A percentile compares a stretch with the other conserved stretches of the same genome.
phyloP scores from a whole-genome alignment of 2,888 invertebrate genomes.

The Fissipunctia ypsillon region DNA sequence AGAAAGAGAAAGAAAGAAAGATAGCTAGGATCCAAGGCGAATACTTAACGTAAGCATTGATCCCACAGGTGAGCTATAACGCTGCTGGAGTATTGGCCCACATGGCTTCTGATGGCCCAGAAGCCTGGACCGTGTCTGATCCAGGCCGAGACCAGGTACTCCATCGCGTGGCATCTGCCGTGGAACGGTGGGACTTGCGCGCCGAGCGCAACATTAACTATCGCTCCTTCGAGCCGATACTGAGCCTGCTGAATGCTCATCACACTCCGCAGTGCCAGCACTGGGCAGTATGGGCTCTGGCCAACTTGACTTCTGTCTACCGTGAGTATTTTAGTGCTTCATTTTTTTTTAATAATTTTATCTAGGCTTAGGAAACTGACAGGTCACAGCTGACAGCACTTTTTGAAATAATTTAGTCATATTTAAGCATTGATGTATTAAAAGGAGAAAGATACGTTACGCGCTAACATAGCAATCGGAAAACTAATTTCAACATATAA shows the following conservation, averaged over 20 bases:
- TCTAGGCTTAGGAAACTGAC: not conserved
- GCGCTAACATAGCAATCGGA: too few species aligned
- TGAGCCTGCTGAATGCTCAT: slow-evolving; percentile 94
- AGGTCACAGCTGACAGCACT: not conserved
- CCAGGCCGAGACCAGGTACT: slow-evolving; percentile 94
- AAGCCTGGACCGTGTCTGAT: slow-evolving; percentile 94
- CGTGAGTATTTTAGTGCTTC: slow-evolving; percentile 91
- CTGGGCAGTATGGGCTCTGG: slow-evolving; percentile 99
- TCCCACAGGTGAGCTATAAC: slow-evolving; percentile 95
- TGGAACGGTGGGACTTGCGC: slow-evolving; percentile 96
- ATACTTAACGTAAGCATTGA: not conserved
- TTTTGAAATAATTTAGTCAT: not conserved
- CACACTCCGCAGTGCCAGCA: slow-evolving; percentile 98
- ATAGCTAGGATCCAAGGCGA: not conserved
- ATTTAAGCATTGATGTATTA: too few species aligned
- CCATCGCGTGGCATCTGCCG: slow-evolving; percentile 94
- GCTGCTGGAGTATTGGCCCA: slow-evolving; percentile 99
- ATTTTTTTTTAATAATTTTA: not conserved
- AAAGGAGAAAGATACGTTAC: too few species aligned
- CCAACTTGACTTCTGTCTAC: slow-evolving; percentile 98
- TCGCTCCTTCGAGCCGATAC: slow-evolving; percentile 97
- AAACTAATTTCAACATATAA: too few species aligned
- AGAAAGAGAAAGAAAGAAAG: too few species aligned
- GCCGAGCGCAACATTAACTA: slow-evolving; percentile 99
- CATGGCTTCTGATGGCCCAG: slow-evolving; percentile 97